Base-by-base conservation (phyloP, 1,140 invertebrate genomes). In the Drosophila micromelanica region DNA sequence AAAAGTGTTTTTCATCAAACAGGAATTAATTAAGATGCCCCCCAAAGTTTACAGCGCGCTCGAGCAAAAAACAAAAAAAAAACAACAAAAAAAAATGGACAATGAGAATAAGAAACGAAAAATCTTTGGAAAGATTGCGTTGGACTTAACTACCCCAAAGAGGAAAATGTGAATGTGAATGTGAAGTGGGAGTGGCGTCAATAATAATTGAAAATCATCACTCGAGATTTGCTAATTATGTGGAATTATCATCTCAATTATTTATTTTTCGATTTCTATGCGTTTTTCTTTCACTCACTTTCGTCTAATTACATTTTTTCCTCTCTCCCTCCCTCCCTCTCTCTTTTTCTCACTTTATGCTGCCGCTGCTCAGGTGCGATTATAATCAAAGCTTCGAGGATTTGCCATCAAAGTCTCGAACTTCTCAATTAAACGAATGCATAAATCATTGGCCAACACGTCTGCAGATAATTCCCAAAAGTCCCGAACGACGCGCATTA, bases 401-500 rank as follows among this genome's bases (percentile, higher is more conserved):
- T 90, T 87, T 89, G 78, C 79, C 79, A 78, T 87, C 84, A 87
- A 87, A 89, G 84, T 87, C 84, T 73, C 79, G 84, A 90, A 90
- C 81, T 90, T 90, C 87, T 90, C 87, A 90, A 90, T 90, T 90
- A 90, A 90, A 86, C 82, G 87, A 90, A 90, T 90, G 87, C 81
- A 90, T 90, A 90, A 90, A 90, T 90, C 87, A 90, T 90, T 81
- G 70, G 68, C 23, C 65, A 71, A 71, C 80, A 80, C 79, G 84
- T 89, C 84, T 89, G 84, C 76, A 80, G 79, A 80, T 89, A 84
- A 89, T 84, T 89, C 85, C 84, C 84, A 77, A 89, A 78, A 74
- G 84, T 67, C 82, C 72, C 72, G 52, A 63, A 68, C 69, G 59
- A 74, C 77, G 73, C 61, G 61, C 72, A 89, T 86, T 78, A 78